A percentile compares a stretch with the other conserved stretches of the same genome.
These are phyloP conservation scores for Enteromius fasciolatus DNA, from an alignment of 2,797 vertebrate species.

Conservation along the genomic window DNA sequence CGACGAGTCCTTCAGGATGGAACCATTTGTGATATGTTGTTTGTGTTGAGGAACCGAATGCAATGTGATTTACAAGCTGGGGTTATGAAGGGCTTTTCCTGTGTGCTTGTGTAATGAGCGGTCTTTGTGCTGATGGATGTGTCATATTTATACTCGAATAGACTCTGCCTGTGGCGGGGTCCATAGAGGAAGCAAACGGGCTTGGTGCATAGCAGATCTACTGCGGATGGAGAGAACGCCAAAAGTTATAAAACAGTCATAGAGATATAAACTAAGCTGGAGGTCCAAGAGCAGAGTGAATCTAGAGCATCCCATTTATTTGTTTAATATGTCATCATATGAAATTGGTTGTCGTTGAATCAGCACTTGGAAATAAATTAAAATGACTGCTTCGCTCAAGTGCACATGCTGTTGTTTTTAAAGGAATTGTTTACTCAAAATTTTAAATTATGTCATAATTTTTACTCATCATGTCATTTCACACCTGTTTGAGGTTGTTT, in stretches of 20 bases:
- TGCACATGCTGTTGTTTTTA: slow-evolving; percentile 10
- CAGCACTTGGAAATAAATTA: neutral
- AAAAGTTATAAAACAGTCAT: slow-evolving; percentile 15
- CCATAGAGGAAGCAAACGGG: neutral
- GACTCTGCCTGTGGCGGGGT: neutral
- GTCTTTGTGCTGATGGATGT: slow-evolving; percentile 18
- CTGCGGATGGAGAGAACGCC: neutral
- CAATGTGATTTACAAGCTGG: neutral
- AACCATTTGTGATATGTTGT: neutral
- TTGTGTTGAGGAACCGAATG: neutral
- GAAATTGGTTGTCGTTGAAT: neutral
- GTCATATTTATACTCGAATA: neutral
- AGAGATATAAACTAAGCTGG: slow-evolving; percentile 3
- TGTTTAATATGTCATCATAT: slow-evolving; percentile 1
- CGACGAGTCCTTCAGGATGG: neutral
- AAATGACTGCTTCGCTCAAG: neutral
- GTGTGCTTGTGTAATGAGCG: neutral
- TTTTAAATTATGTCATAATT: neutral
- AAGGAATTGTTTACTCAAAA: neutral
- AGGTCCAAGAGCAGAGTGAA: neutral
- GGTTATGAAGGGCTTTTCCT: slow-evolving; percentile 9
- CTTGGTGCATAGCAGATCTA: slow-evolving; percentile 12
- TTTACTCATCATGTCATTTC: neutral
- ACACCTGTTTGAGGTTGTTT: neutral
- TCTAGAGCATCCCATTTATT: neutral